Evolutionary conservation across 1,140 invertebrate species (phyloP).

Genomic region (Aphidius gifuensis): DNA sequence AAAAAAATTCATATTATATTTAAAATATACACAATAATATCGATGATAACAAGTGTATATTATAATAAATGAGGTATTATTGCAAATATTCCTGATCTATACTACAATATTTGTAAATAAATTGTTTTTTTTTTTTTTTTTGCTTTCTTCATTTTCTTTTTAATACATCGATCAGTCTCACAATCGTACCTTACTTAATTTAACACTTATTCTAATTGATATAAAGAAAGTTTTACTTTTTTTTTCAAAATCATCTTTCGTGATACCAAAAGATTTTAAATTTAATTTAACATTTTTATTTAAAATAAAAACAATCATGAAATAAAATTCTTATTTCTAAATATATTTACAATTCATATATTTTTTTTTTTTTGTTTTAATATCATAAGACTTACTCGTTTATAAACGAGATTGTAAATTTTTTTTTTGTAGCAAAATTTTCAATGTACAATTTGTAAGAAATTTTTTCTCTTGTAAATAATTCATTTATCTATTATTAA

Average conservation of each 20-base stretch:
- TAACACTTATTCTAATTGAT: constrained; percentile 33
- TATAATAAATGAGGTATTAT: constrained; percentile 25
- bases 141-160: constrained; percentile 18
- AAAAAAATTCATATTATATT: constrained; percentile 25
- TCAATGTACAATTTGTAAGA: no score
- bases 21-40: constrained; percentile 32
- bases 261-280: not conserved
- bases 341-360: constrained; percentile 4
- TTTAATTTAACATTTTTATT: no score
- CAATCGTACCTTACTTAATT: constrained; percentile 43
- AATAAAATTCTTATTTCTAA: not conserved
- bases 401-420: no score
- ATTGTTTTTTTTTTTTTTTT: constrained; percentile 24
- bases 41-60: constrained; percentile 18
- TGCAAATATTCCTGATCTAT: constrained; percentile 39
- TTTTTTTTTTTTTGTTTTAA: no score
- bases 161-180: constrained; percentile 54
- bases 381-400: no score
- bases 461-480: no score
- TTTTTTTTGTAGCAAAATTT: no score
- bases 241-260: not conserved
- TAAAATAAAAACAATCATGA: not conserved
- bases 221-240: constrained; percentile 18
- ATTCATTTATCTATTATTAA: not conserved
- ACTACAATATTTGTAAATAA: constrained; percentile 47